These are phyloP conservation scores for Himalopsyche japonica DNA, from an alignment of 2,888 invertebrate species.

Conservation along the genomic window DNA sequence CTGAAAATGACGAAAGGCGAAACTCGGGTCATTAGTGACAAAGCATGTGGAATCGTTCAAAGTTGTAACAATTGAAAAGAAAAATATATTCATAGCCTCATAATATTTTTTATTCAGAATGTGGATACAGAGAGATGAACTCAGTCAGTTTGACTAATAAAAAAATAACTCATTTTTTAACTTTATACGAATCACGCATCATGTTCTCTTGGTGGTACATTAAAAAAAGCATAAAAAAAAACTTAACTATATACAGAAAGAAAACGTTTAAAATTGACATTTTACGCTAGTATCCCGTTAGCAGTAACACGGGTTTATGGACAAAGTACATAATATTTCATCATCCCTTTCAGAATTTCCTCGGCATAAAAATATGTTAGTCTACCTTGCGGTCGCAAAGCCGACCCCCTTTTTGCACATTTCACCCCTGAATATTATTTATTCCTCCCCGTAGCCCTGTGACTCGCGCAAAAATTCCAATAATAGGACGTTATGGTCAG, in stretches of 20 bases:
- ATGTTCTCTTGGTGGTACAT: no score
- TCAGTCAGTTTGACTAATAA: no score
- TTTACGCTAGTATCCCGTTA: background rate
- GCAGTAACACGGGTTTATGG: background rate
- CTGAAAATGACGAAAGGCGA: no score
- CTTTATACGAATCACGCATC: no score
- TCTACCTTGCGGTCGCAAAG: background rate
- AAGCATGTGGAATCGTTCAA: no score
- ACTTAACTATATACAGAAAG: background rate
- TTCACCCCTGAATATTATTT: conserved; percentile 31
- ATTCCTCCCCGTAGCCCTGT: conserved; percentile 25
- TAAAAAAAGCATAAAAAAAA: no score
- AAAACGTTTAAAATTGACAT: background rate
- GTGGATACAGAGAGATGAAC: no score
- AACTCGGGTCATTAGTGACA: no score
- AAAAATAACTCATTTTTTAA: no score
- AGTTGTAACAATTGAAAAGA: no score
- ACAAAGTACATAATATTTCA: conserved; percentile 1
- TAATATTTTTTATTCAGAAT: no score
- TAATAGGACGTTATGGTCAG: conserved; percentile 40
- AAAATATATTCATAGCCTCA: no score
- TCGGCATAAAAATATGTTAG: background rate
- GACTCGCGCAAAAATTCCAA: conserved; percentile 39
- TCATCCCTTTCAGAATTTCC: background rate
- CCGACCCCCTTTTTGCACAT: background rate